Evolutionary conservation across 2,797 vertebrate species (phyloP).

Genomic region (Podargus strigoides): DNA sequence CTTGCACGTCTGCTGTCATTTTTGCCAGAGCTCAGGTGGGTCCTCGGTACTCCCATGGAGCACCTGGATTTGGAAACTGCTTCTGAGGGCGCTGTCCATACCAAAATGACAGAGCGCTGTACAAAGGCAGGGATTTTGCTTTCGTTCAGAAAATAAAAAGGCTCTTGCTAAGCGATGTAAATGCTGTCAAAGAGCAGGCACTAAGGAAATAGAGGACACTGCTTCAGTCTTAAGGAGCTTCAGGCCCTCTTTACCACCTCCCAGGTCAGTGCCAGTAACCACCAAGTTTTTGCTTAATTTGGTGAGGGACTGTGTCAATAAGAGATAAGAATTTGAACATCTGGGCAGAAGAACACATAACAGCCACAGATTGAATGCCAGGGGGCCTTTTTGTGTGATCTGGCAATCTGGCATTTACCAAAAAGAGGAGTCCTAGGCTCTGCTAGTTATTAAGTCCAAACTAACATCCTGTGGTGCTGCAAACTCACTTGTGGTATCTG

Average conservation of each 20-base stretch:
- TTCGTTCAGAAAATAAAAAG: neutral
- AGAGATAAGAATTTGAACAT: neutral
- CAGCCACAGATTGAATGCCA: neutral
- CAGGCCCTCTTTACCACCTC: neutral
- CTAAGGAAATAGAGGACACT: neutral
- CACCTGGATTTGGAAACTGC: neutral
- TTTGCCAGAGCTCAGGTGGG: accelerated
- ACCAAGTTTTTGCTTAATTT: neutral
- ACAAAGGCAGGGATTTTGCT: neutral
- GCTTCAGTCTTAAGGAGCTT: neutral
- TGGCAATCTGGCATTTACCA: neutral
- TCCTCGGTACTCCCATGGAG: accelerated
- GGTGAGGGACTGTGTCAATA: neutral
- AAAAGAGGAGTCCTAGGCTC: neutral
- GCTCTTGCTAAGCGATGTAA: neutral
- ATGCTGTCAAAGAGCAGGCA: neutral
- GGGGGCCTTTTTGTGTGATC: accelerated
- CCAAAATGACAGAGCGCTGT: neutral
- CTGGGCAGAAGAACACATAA: accelerated
- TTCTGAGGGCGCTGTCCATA: accelerated
- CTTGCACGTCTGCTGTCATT: neutral
- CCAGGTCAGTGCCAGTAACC: neutral
- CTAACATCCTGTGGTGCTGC: neutral
- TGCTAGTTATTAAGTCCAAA: neutral
- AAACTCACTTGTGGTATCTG: neutral